Base-by-base conservation (phyloP, 1,140 invertebrate genomes). In the Drosophila ficusphila region DNA sequence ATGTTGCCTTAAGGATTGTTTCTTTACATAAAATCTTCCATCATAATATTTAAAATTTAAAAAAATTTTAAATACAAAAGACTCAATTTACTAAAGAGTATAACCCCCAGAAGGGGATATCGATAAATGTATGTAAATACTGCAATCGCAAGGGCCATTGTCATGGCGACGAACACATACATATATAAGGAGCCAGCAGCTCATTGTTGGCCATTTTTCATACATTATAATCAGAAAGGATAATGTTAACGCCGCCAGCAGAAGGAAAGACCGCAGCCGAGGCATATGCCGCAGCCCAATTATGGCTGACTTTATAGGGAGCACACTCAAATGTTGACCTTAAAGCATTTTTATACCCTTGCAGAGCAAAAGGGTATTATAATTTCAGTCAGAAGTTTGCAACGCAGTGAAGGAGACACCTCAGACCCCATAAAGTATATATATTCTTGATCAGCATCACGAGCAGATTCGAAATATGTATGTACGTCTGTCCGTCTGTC, bases 91-190 rank as follows among this genome's bases (percentile, higher is more conserved):
- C 2, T 8, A 23, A 25, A 51, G 44, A 3, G 62, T 65, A 57
- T 31, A 0, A 12, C 14, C 3, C 14, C 16, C 29, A 12, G 9
- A 60, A 12, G 57, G 36, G 44, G 25, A 79, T 76, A 76, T 79
- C 76, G 81, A 81, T 83, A 79, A 85, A 79, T 81, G 73, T 49
- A 79, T 61, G 79, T 51, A 79, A 86, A 83, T 79, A 76, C 61
- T 46, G 42, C 76, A 41, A 7, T 18, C 14, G 39, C 68, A 12
- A 44, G 34, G 39, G 47, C 56, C 67, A 64, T 41, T 69, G 34
- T 42, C 53, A 72, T 72, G 33, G 51, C 52, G 29, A 21, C 42
- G 60, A 38, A 60, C 16, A 27, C 57, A 58, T 34, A 60, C 16
- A 27, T 53, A 58, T 34, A 46, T 25, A 38, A 48, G 41, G 41